Evolutionary conservation across 2,797 vertebrate species (phyloP).

Genomic region (Phataginus tricuspis): DNA sequence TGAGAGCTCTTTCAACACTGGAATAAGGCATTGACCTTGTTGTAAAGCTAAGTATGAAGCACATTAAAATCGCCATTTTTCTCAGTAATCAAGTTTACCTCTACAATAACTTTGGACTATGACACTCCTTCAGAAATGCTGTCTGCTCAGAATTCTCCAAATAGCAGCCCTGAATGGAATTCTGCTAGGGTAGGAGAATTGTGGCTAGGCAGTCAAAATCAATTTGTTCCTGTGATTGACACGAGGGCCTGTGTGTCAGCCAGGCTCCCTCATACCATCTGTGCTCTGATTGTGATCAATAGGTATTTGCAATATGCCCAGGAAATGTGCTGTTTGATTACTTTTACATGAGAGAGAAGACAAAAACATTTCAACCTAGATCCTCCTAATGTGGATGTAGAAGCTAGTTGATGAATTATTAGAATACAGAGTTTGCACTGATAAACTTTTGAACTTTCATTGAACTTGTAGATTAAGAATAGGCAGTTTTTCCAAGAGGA

Average conservation of each 20-base stretch:
- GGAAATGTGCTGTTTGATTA: slow-evolving; percentile 82
- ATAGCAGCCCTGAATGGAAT: slow-evolving; percentile 61
- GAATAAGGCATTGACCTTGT: slow-evolving; percentile 56
- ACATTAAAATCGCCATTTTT: slow-evolving; percentile 72
- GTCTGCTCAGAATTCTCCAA: slow-evolving; percentile 73
- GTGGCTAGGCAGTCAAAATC: slow-evolving; percentile 48
- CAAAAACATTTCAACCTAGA: slow-evolving; percentile 74
- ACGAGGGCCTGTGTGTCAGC: slow-evolving; percentile 57
- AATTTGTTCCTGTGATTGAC: slow-evolving; percentile 76
- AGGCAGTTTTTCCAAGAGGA: slow-evolving; percentile 85
- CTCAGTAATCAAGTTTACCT: slow-evolving; percentile 73
- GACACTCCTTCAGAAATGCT: slow-evolving; percentile 77
- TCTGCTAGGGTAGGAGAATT: slow-evolving; percentile 71
- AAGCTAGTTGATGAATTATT: slow-evolving; percentile 82
- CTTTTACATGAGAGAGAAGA: slow-evolving; percentile 75
- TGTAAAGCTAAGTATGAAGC: slow-evolving; percentile 61
- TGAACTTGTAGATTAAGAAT: slow-evolving; percentile 86
- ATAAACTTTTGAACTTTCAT: slow-evolving; percentile 88
- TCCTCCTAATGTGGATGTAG: slow-evolving; percentile 76
- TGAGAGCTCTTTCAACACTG: slow-evolving; percentile 23
- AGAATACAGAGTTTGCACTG: slow-evolving; percentile 80
- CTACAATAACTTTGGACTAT: slow-evolving; percentile 67
- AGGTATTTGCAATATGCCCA: slow-evolving; percentile 67
- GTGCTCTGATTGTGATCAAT: slow-evolving; percentile 82
- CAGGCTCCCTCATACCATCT: slow-evolving; percentile 67